Percentiles rank a stretch among this genome's conserved stretches.
phyloP scores from a whole-genome alignment of 2,113 vertebrate genomes.

The Spizaetus ornatus region DNA sequence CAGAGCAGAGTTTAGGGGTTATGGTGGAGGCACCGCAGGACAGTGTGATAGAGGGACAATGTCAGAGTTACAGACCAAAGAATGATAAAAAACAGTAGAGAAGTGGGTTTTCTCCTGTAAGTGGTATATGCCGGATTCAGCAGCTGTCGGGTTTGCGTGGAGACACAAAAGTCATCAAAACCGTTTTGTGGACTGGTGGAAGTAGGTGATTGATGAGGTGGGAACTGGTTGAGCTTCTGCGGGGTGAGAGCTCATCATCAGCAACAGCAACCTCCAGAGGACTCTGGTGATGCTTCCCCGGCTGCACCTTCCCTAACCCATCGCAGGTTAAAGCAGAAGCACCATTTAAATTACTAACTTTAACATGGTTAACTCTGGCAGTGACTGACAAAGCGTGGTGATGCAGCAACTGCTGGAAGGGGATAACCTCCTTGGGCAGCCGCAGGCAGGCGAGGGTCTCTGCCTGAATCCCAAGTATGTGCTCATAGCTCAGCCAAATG shows the following conservation, averaged over 20 bases:
- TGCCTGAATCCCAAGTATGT: background rate
- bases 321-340: background rate
- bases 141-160: fast-evolving
- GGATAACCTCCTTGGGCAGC: background rate
- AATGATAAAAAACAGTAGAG: background rate
- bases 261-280: no score
- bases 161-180: background rate
- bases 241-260: background rate
- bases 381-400: fast-evolving
- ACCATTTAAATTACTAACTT: no score
- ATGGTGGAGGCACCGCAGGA: background rate
- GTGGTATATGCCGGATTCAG: background rate
- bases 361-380: background rate
- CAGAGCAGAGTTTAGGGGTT: background rate
- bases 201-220: background rate
- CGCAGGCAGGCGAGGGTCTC: background rate
- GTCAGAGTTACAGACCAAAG: background rate
- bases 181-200: background rate
- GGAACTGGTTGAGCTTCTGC: background rate
- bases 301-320: background rate
- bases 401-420: background rate
- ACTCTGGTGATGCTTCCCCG: no score
- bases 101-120: background rate
- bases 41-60: no score
- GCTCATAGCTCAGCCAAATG: fast-evolving